Evolutionary conservation across 2,888 invertebrate species (phyloP).

Genomic region (Listrodromus nycthemerus): DNA sequence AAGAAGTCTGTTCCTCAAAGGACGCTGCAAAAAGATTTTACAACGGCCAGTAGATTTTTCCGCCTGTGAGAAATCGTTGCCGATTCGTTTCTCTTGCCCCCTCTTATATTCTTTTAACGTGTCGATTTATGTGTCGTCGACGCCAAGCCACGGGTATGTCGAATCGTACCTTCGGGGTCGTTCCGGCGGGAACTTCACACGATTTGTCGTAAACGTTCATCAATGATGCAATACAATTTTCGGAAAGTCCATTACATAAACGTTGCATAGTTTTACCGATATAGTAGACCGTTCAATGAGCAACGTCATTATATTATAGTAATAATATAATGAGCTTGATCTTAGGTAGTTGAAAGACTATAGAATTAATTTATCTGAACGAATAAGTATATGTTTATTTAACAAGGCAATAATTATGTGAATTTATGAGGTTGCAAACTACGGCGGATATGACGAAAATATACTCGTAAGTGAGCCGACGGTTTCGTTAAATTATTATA

Average conservation of each 20-base stretch:
- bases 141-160: not conserved
- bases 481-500: constrained; percentile 41
- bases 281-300: not conserved
- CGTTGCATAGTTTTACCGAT: not conserved
- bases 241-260: not conserved
- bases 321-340: constrained; percentile 1
- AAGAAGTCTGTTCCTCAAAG: constrained; percentile 16
- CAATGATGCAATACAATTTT: not conserved
- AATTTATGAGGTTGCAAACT: constrained; percentile 21
- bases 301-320: no score
- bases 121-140: not conserved
- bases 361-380: constrained; percentile 4
- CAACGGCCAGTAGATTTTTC: not conserved
- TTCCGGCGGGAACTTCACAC: not conserved
- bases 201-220: not conserved
- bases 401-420: not conserved
- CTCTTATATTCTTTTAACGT: not conserved
- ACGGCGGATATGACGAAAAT: constrained; percentile 21
- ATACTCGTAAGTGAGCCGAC: constrained; percentile 27
- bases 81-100: constrained; percentile 3
- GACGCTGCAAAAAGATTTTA: constrained; percentile 19
- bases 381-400: not conserved
- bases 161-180: not conserved
- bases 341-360: not conserved
- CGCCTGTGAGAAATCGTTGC: constrained; percentile 9